Conservation (phyloP, 2,113 vertebrate genomes). For the Alosa alosa region DNA sequence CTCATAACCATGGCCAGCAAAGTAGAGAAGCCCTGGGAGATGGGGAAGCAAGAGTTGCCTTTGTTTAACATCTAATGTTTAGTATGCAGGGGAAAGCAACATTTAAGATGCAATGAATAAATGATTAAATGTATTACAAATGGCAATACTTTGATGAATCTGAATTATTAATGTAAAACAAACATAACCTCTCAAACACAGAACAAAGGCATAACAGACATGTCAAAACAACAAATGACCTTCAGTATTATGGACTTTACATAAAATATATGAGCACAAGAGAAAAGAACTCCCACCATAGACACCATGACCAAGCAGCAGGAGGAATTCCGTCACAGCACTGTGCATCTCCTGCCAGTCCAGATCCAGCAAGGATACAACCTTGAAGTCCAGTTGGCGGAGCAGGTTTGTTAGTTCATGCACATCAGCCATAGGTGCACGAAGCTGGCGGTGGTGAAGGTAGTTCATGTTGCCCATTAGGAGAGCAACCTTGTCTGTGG, state of each 20-base stretch:
- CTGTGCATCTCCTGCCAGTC: slow-evolving; percentile 82
- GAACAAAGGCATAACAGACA: background rate
- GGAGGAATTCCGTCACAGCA: slow-evolving; percentile 79
- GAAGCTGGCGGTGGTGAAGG: slow-evolving; percentile 73
- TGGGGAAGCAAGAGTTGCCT: background rate
- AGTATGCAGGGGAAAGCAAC: background rate
- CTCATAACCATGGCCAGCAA: slow-evolving; percentile 83
- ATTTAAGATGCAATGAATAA: background rate
- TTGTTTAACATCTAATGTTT: background rate
- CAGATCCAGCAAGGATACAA: slow-evolving; percentile 84
- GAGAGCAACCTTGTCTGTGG: slow-evolving; percentile 86
- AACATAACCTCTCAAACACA: background rate
- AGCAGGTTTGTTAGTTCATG: slow-evolving; percentile 78
- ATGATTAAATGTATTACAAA: background rate
- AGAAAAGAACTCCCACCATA: slow-evolving; percentile 67
- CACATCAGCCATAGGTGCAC: slow-evolving; percentile 80
- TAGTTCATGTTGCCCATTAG: slow-evolving; percentile 88
- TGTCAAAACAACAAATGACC: background rate
- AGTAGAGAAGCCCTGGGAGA: slow-evolving; percentile 80
- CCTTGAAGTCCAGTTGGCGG: slow-evolving; percentile 83
- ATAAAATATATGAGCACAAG: background rate
- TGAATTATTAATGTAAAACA: background rate
- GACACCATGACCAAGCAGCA: slow-evolving; percentile 81
- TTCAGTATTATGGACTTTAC: too few relatives aligned
- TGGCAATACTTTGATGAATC: background rate